These are phyloP conservation scores for Megalonaias nervosa DNA, from an alignment of 1,140 invertebrate species.

Conservation along the genomic window DNA sequence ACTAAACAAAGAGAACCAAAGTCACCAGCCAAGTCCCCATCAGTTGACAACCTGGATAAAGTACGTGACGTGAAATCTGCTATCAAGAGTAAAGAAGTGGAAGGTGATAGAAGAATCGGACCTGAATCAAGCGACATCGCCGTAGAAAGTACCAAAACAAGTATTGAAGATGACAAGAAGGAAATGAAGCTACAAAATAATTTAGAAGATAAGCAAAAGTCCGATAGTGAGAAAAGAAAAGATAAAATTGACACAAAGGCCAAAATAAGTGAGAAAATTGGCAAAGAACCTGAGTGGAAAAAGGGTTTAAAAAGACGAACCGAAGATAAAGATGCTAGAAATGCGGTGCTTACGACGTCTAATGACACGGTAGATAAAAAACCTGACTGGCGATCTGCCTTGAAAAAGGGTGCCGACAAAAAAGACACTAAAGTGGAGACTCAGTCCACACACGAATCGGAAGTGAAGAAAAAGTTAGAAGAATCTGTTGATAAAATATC, in stretches of 20 bases:
- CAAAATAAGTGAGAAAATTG: not conserved
- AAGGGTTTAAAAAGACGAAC: constrained; percentile 14
- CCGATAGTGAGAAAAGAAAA: not conserved
- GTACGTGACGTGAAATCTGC: not conserved
- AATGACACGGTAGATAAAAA: constrained; percentile 3
- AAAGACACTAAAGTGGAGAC: not conserved
- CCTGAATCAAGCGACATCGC: not conserved
- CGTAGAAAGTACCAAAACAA: not conserved
- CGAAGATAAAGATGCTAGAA: constrained; percentile 4
- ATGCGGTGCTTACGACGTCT: not conserved
- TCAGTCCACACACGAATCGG: not conserved
- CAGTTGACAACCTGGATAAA: constrained; percentile 22
- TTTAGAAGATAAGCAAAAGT: constrained; percentile 2
- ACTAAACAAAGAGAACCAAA: not conserved
- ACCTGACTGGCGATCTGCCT: not conserved
- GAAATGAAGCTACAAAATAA: not conserved
- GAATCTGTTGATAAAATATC: not conserved
- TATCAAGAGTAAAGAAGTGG: not conserved
- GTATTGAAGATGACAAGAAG: constrained; percentile 7
- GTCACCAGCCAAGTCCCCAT: not conserved
- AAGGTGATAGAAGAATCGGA: not conserved
- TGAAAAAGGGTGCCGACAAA: not conserved
- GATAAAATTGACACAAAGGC: constrained; percentile 20
- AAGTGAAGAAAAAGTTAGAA: not conserved
- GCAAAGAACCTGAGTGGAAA: not conserved